A percentile compares a stretch with the other conserved stretches of the same genome.
Evolutionary conservation across 1,140 invertebrate species (phyloP).

Genomic region (Drosophila quadrilineata): DNA sequence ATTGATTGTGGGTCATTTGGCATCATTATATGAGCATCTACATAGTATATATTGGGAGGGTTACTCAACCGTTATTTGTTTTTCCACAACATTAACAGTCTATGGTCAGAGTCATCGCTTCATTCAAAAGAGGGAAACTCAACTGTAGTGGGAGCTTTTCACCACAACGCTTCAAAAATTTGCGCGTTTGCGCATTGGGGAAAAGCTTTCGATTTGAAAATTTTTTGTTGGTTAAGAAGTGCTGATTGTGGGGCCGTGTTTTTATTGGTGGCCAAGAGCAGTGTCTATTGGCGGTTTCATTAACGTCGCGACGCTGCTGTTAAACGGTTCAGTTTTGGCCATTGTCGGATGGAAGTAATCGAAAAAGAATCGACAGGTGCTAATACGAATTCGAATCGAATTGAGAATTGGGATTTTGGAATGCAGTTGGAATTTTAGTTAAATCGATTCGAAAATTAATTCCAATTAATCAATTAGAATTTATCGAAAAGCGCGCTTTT

Average conservation of each 20-base stretch:
- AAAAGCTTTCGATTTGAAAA: constrained; percentile 31
- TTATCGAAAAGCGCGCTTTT: constrained; percentile 23
- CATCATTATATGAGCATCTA: too few species aligned
- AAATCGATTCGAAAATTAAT: constrained; percentile 8
- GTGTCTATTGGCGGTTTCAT: constrained; percentile 50
- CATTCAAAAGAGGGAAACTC: too few species aligned
- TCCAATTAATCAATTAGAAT: constrained; percentile 14
- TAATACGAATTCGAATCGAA: constrained; percentile 1
- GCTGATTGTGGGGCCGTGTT: constrained; percentile 12
- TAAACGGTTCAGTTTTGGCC: constrained; percentile 51
- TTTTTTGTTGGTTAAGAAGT: constrained; percentile 15
- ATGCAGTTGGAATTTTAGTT: constrained; percentile 27
- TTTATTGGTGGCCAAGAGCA: constrained; percentile 39
- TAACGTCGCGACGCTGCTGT: constrained; percentile 65
- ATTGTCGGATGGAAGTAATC: too few species aligned
- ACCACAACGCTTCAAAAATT: constrained; percentile 23
- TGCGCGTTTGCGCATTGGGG: constrained; percentile 27
- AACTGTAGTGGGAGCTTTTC: constrained; percentile 14
- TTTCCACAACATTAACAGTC: constrained; percentile 56
- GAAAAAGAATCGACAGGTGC: constrained; percentile 27
- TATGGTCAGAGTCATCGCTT: constrained; percentile 42
- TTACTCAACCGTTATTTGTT: too few species aligned
- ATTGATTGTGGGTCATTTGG: constrained; percentile 38
- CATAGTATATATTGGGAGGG: too few species aligned
- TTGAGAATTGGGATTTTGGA: constrained; percentile 11